These are phyloP conservation scores for Epinotia nisella DNA, from an alignment of 2,888 invertebrate genomes.

Conservation along the genomic window DNA sequence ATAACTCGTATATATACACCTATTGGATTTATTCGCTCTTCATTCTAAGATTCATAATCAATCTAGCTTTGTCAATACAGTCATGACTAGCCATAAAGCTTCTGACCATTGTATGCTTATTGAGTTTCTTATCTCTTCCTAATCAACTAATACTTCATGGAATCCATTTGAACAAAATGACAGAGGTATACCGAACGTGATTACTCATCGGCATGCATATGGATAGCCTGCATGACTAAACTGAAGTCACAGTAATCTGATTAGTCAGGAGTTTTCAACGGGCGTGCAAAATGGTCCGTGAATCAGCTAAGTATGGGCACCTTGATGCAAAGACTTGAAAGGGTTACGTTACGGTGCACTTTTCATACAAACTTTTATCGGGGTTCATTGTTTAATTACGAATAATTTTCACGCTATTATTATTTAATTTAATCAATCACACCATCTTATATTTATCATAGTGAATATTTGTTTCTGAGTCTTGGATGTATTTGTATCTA, in stretches of 20 bases:
- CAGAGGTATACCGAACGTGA: constrained; percentile 9
- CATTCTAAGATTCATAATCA: constrained; percentile 3
- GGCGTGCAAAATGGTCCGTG: not conserved
- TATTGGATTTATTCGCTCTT: not conserved
- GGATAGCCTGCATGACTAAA: constrained; percentile 20
- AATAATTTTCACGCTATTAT: too few species aligned
- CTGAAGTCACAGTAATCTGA: constrained; percentile 17
- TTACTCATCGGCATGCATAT: constrained; percentile 17
- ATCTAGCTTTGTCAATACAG: constrained; percentile 6
- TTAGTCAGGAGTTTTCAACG: constrained; percentile 20
- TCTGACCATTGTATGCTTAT: constrained; percentile 34
- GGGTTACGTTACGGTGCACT: too few species aligned
- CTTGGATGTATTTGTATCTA: too few species aligned
- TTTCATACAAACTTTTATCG: too few species aligned
- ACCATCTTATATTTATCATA: too few species aligned
- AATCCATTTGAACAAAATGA: constrained; percentile 6
- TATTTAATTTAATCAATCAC: too few species aligned
- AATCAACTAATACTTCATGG: constrained; percentile 14
- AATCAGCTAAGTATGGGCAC: constrained; percentile 15
- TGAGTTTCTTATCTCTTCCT: not conserved
- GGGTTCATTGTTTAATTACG: too few species aligned
- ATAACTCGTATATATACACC: too few species aligned
- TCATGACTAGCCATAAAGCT: constrained; percentile 10
- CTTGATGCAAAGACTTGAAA: not conserved
- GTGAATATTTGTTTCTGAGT: too few species aligned